phyloP scores from a whole-genome alignment of 1,140 invertebrate genomes.

The Plectrocnemia conspersa region DNA sequence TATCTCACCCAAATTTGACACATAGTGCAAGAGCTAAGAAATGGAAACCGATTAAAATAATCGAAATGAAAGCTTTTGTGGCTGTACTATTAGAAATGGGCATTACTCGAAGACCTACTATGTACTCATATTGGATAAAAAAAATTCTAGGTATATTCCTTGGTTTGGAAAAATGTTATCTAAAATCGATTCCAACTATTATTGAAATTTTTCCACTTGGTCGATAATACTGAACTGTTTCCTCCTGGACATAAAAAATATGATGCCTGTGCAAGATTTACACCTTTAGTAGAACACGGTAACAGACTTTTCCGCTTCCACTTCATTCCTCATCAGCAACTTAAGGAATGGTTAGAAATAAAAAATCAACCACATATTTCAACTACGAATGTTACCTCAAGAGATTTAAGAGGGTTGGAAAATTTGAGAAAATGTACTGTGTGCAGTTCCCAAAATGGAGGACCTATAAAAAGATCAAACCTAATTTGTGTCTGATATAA shows the following conservation, averaged over 20 bases:
- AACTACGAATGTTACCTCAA: too few species aligned
- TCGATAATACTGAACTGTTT: constrained; percentile 25
- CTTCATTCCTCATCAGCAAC: constrained; percentile 36
- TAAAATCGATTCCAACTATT: constrained; percentile 35
- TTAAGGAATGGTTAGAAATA: too few species aligned
- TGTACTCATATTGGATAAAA: constrained; percentile 36
- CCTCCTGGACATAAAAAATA: constrained; percentile 31
- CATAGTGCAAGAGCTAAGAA: too few species aligned
- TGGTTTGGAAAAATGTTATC: constrained; percentile 39
- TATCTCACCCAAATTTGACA: constrained; percentile 21
- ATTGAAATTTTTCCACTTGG: constrained; percentile 34
- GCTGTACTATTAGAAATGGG: constrained; percentile 36
- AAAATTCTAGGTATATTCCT: constrained; percentile 35
- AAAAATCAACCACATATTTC: too few species aligned
- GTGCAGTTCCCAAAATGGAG: too few species aligned
- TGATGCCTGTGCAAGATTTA: constrained; percentile 36
- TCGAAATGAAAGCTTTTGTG: constrained; percentile 35
- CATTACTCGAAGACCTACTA: constrained; percentile 32
- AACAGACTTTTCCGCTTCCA: constrained; percentile 35
- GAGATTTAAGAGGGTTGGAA: too few species aligned
- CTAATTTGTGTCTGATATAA: too few species aligned
- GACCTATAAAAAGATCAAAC: too few species aligned
- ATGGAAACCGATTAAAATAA: constrained; percentile 19
- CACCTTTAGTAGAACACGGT: constrained; percentile 34
- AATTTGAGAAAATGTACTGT: too few species aligned